A percentile compares a stretch with the other conserved stretches of the same genome.
phyloP scores from a whole-genome alignment of 2,888 invertebrate species.

The Cataglyphis cursor region DNA sequence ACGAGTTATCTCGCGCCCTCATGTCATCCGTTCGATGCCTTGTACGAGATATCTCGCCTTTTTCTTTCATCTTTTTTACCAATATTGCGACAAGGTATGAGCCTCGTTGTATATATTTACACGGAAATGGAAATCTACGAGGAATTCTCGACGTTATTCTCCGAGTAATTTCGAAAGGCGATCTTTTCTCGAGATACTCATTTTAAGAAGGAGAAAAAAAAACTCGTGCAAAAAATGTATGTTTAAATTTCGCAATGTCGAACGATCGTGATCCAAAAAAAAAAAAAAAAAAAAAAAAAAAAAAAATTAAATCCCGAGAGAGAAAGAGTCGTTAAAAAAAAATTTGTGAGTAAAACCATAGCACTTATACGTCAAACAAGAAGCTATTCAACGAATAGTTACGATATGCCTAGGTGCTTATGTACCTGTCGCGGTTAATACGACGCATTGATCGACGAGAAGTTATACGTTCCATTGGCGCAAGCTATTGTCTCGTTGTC shows the following conservation, averaged over 20 bases:
- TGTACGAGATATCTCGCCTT: slow-evolving; percentile 27
- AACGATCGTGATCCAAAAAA: neutral
- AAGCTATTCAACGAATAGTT: slow-evolving; percentile 32
- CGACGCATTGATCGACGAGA: slow-evolving; percentile 67
- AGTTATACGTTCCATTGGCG: slow-evolving; percentile 42
- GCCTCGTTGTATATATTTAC: neutral
- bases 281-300: too few relatives aligned
- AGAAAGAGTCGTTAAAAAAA: neutral
- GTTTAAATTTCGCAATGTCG: neutral
- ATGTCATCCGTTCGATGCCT: slow-evolving; percentile 30
- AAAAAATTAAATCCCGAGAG: neutral
- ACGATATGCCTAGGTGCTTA: slow-evolving; percentile 56
- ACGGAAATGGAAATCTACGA: neutral
- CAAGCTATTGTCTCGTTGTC: slow-evolving; percentile 50
- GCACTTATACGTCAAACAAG: slow-evolving; percentile 29
- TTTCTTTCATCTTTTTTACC: neutral
- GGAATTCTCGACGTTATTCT: neutral
- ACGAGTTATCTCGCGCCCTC: slow-evolving; percentile 47
- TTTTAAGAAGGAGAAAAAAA: neutral
- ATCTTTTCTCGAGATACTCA: neutral
- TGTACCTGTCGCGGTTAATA: slow-evolving; percentile 65
- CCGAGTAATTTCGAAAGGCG: slow-evolving; percentile 29
- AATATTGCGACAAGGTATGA: slow-evolving; percentile 4
- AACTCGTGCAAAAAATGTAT: neutral
- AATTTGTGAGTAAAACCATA: slow-evolving; percentile 1